Evolutionary conservation across 2,113 vertebrate genomes (phyloP).

Genomic region (Salvelinus fontinalis): DNA sequence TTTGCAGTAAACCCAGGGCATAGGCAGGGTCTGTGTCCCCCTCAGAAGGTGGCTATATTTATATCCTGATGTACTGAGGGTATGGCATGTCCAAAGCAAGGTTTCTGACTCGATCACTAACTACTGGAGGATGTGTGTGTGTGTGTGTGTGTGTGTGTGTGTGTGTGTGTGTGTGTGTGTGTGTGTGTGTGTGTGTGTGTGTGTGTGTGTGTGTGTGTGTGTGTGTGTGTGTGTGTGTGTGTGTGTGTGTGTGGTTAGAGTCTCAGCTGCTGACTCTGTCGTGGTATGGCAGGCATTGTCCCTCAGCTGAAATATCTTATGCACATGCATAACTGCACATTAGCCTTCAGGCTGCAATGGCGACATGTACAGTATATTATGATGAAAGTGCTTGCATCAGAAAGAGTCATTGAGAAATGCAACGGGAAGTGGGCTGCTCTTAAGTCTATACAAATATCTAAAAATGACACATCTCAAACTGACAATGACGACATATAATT

Average conservation of each 20-base stretch:
- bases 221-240: no score
- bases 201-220: background rate
- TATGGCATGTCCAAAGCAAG: background rate
- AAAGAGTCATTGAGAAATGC: no score
- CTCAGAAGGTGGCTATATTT: background rate
- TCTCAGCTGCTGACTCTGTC: background rate
- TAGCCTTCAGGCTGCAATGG: background rate
- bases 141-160: background rate
- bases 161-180: no score
- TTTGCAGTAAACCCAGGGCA: constrained; percentile 1
- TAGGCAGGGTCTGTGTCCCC: background rate
- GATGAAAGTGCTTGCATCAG: background rate
- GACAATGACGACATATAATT: background rate
- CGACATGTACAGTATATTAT: background rate
- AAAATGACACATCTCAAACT: background rate
- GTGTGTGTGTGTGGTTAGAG: no score
- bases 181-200: no score
- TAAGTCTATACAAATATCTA: no score
- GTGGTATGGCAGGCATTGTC: background rate
- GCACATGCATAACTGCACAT: background rate
- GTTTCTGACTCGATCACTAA: background rate
- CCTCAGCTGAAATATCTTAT: background rate
- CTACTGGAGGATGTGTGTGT: background rate
- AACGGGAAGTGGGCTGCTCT: no score
- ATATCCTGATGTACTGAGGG: background rate